A percentile compares a stretch with the other conserved stretches of the same genome.
These are phyloP conservation scores for Lampropteryx suffumata DNA, from an alignment of 2,888 invertebrate species.

Conservation along the genomic window DNA sequence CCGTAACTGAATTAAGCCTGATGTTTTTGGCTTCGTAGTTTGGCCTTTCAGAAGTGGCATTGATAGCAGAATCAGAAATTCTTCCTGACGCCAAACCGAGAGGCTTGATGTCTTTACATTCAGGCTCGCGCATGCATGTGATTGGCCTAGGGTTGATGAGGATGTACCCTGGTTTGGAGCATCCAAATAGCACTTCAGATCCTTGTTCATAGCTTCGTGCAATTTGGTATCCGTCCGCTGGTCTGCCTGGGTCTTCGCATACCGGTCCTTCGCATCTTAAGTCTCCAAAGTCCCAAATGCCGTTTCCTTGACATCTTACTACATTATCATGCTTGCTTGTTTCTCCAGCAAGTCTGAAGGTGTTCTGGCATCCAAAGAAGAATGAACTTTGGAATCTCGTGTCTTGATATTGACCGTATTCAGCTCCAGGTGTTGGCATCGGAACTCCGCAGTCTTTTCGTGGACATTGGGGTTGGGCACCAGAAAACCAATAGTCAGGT, in stretches of 20 bases:
- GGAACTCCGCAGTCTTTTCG: conserved; percentile 96
- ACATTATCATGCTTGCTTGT: conserved; percentile 95
- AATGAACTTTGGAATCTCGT: conserved; percentile 96
- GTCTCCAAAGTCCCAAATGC: conserved; percentile 98
- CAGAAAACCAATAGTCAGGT: conserved; percentile 96
- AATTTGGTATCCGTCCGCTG: conserved; percentile 94
- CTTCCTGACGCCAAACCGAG: conserved; percentile 95
- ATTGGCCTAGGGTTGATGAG: conserved; percentile 95
- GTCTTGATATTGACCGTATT: conserved; percentile 93
- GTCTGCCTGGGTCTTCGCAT: conserved; percentile 97
- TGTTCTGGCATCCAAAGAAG: conserved; percentile 97
- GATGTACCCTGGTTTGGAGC: conserved; percentile 95
- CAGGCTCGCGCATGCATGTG: conserved; percentile 94
- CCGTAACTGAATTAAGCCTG: conserved; percentile 94
- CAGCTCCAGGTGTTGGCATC: conserved; percentile 95
- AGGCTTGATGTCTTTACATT: conserved; percentile 96
- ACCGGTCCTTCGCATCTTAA: conserved; percentile 98
- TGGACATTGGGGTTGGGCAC: conserved; percentile 92
- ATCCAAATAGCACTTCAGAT: conserved; percentile 95
- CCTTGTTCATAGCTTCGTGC: conserved; percentile 94
- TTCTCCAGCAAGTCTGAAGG: conserved; percentile 96
- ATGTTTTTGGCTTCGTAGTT: conserved; percentile 96
- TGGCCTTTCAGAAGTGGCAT: conserved; percentile 96
- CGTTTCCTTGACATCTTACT: conserved; percentile 95
- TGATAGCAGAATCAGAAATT: conserved; percentile 97